Conservation (phyloP, 2,113 vertebrate species). For the Bos javanicus region DNA sequence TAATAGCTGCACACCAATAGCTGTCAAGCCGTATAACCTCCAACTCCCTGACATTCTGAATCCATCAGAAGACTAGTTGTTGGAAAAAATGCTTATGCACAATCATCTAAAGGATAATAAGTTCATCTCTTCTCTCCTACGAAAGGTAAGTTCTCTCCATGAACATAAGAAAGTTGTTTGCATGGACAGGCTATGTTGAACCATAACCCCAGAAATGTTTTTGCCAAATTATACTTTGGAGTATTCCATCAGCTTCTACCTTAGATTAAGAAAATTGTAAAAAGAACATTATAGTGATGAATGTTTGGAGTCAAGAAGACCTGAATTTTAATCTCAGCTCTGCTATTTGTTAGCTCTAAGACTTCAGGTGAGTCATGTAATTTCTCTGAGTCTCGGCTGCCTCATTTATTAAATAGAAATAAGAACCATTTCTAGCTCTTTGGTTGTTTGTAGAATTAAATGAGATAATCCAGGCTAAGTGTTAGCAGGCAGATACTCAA, state of each 20-base stretch:
- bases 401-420: not conserved
- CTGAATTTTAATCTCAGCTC: not conserved
- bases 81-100: not conserved
- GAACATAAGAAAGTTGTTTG: not conserved
- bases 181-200: not conserved
- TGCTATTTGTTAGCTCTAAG: not conserved
- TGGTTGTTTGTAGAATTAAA: not conserved
- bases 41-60: conserved; percentile 12
- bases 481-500: not conserved
- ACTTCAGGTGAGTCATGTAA: not conserved
- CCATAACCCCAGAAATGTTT: not conserved
- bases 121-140: not conserved
- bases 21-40: conserved; percentile 12
- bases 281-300: not conserved
- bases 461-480: not conserved
- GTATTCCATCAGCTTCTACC: not conserved
- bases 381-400: not conserved
- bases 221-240: not conserved
- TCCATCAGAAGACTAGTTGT: not conserved
- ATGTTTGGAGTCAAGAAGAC: not conserved
- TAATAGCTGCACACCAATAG: conserved; percentile 13
- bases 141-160: not conserved
- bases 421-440: not conserved
- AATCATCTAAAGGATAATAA: conserved; percentile 4
- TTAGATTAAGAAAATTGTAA: not conserved